Conservation (phyloP, 2,797 vertebrate species). For the Acridotheres tristis region DNA sequence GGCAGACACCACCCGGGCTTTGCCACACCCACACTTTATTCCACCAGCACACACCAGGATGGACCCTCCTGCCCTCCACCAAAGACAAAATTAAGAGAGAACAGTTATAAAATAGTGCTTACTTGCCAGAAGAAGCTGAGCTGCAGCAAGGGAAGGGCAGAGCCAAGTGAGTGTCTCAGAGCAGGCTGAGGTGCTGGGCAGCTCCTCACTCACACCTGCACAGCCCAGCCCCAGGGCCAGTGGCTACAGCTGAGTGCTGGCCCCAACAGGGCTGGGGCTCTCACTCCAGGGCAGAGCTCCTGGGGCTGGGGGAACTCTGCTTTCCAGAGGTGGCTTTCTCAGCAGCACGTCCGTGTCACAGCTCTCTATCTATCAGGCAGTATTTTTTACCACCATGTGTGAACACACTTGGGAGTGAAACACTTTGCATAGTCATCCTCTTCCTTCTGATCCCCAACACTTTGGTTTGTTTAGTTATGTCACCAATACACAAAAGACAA, state of each 20-base stretch:
- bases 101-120: not conserved
- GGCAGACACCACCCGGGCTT: not conserved
- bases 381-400: not conserved
- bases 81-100: not conserved
- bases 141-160: not conserved
- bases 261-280: not conserved
- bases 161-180: not conserved
- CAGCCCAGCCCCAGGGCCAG: not conserved
- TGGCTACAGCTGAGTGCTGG: not conserved
- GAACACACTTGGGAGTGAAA: not conserved
- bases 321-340: not conserved
- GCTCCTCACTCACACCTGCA: not conserved
- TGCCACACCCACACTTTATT: too few species aligned
- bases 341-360: not conserved
- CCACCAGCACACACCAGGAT: not conserved
- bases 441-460: not conserved
- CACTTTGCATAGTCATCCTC: not conserved
- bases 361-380: not conserved
- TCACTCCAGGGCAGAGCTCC: not conserved
- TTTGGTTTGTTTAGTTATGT: not conserved
- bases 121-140: not conserved
- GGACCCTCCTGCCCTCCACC: not conserved
- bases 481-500: not conserved
- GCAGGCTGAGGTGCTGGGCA: not conserved
- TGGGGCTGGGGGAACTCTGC: not conserved